Conservation (phyloP, 2,797 vertebrate species). For the Oreonectes daqikongensis region DNA sequence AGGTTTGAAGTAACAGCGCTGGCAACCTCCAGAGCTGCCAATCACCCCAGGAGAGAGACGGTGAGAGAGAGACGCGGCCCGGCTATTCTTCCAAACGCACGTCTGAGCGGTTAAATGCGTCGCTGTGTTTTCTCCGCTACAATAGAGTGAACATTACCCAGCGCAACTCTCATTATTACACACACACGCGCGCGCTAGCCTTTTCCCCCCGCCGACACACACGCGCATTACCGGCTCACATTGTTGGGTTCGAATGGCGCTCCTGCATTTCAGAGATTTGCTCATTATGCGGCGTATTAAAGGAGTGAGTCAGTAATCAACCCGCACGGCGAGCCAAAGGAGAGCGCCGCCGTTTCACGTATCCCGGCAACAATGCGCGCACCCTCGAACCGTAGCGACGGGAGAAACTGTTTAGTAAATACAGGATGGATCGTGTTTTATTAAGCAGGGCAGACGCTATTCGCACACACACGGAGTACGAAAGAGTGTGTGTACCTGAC, state of each 20-base stretch:
- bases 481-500: conserved; percentile 69
- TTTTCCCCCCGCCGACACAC: not conserved
- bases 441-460: conserved; percentile 43
- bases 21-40: conserved; percentile 78
- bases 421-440: conserved; percentile 64
- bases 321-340: conserved; percentile 82
- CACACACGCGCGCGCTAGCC: conserved; percentile 24
- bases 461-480: conserved; percentile 7
- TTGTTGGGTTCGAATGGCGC: conserved; percentile 96
- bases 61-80: conserved; percentile 63
- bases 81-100: conserved; percentile 91
- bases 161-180: conserved; percentile 95
- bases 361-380: conserved; percentile 75
- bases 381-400: conserved; percentile 27
- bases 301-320: conserved; percentile 93
- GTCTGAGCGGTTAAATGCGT: conserved; percentile 92
- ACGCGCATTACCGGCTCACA: conserved; percentile 80
- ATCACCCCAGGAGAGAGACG: conserved; percentile 55
- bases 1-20: conserved; percentile 29
- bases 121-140: conserved; percentile 93
- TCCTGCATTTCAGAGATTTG: conserved; percentile 98
- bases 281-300: conserved; percentile 99
- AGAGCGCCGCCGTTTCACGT: conserved; percentile 80
- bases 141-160: conserved; percentile 96
- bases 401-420: conserved; percentile 77